Conservation (phyloP, 2,888 invertebrate species). For the Stegana nigrithorax region DNA sequence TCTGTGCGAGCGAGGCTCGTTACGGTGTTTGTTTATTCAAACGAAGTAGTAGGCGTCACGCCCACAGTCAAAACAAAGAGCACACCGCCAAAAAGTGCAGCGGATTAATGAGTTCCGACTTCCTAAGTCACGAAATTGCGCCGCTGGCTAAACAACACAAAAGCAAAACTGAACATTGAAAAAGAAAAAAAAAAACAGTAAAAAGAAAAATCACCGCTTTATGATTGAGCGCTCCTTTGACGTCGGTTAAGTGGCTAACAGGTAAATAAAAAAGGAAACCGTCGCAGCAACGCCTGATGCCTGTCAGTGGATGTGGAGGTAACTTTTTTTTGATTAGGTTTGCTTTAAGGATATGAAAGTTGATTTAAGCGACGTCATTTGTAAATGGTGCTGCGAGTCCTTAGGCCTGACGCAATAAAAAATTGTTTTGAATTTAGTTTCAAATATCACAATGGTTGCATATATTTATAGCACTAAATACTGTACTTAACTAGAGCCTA, state of each 20-base stretch:
- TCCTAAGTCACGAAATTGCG: slow-evolving; percentile 40
- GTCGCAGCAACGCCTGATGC: neutral
- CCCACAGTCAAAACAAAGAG: slow-evolving; percentile 46
- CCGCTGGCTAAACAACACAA: neutral
- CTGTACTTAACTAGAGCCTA: no score
- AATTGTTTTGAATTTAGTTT: neutral
- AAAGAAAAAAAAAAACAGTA: neutral
- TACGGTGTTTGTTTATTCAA: slow-evolving; percentile 28
- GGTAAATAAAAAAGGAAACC: neutral
- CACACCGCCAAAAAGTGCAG: slow-evolving; percentile 38
- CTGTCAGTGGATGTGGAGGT: neutral
- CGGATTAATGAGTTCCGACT: slow-evolving; percentile 61
- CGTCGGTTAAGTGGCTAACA: neutral
- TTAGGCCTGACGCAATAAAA: neutral
- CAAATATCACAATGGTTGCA: slow-evolving; percentile 9
- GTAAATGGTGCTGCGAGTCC: slow-evolving; percentile 19
- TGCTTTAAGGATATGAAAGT: slow-evolving; percentile 29
- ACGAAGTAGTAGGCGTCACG: slow-evolving; percentile 44
- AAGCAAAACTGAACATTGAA: slow-evolving; percentile 16
- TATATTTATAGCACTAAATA: no score
- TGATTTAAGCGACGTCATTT: slow-evolving; percentile 48
- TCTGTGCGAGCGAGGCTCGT: neutral
- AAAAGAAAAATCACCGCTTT: neutral
- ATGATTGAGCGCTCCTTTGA: slow-evolving; percentile 46
- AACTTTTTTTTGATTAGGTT: neutral